Evolutionary conservation across 2,888 invertebrate species (phyloP).

Genomic region (Cosmopolites sordidus): DNA sequence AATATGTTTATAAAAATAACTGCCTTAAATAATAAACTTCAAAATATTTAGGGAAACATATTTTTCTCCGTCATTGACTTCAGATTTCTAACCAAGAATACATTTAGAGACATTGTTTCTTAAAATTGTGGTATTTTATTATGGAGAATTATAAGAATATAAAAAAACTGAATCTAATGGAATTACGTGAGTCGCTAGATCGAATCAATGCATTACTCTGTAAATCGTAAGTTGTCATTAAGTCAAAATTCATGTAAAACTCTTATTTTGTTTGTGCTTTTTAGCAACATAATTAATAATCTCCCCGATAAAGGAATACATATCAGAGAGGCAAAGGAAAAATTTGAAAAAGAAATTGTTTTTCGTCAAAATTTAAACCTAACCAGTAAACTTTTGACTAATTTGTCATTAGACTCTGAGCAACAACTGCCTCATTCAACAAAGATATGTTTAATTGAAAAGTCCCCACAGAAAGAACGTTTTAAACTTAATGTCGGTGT

Average conservation of each 20-base stretch:
- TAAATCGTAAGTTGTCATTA: constrained; percentile 11
- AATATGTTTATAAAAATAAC: too few species aligned
- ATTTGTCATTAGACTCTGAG: constrained; percentile 7
- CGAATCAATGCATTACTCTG: constrained; percentile 8
- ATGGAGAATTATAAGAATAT: constrained; percentile 5
- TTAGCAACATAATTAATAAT: constrained; percentile 4
- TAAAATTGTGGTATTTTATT: too few species aligned
- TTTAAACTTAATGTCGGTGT: constrained; percentile 6
- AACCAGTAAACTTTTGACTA: neutral
- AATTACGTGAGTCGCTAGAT: constrained; percentile 6
- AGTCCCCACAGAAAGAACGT: constrained; percentile 4
- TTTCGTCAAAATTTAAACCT: constrained; percentile 6
- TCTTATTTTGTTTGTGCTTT: neutral
- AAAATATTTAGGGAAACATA: too few species aligned
- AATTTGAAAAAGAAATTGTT: constrained; percentile 9
- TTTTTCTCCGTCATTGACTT: too few species aligned
- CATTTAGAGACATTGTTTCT: too few species aligned
- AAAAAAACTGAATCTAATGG: constrained; percentile 2
- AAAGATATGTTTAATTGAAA: constrained; percentile 8
- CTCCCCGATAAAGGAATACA: constrained; percentile 13
- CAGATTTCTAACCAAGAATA: too few species aligned
- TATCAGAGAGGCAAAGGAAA: constrained; percentile 1
- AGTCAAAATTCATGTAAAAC: neutral
- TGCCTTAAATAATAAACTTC: too few species aligned
- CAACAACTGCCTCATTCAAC: neutral